A percentile compares a stretch with the other conserved stretches of the same genome.
Conservation (phyloP, 1,140 invertebrate species). For the Holcopasites calliopsidis region DNA sequence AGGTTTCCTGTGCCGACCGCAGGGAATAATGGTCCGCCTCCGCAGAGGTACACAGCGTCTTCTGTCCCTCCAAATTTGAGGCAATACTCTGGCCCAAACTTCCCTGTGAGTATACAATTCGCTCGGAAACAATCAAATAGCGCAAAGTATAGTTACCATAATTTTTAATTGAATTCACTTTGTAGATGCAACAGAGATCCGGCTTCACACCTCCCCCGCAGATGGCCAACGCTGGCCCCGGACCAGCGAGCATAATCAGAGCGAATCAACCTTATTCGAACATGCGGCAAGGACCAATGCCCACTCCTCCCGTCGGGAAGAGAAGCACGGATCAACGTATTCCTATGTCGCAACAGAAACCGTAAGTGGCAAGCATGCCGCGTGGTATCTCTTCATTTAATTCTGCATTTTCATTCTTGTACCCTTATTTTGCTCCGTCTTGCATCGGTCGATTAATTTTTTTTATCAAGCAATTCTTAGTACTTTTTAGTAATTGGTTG, state of each 20-base stretch:
- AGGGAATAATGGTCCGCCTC: slow-evolving; percentile 81
- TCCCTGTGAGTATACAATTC: slow-evolving; percentile 79
- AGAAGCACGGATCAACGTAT: slow-evolving; percentile 82
- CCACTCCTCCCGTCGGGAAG: slow-evolving; percentile 81
- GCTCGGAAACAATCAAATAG: too few relatives aligned
- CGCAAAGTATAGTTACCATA: too few relatives aligned
- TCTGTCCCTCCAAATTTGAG: slow-evolving; percentile 81
- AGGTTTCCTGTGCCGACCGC: slow-evolving; percentile 82
- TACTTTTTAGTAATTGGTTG: neutral
- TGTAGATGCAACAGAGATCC: slow-evolving; percentile 79
- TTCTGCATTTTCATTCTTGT: neutral
- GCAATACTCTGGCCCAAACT: slow-evolving; percentile 82
- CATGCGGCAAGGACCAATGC: slow-evolving; percentile 82
- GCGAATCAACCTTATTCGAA: slow-evolving; percentile 81
- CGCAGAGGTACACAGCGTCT: slow-evolving; percentile 82
- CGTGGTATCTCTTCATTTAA: slow-evolving; percentile 4
- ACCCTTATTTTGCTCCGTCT: neutral
- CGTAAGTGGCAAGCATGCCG: slow-evolving; percentile 75
- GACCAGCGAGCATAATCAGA: slow-evolving; percentile 82
- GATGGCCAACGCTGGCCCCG: slow-evolving; percentile 77
- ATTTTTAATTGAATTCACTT: too few relatives aligned
- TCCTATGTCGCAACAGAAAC: slow-evolving; percentile 83
- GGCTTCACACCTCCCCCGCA: slow-evolving; percentile 81
- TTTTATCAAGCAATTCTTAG: neutral
- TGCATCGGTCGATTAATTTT: neutral